Conservation (phyloP, 2,113 vertebrate genomes). For the Platycercus adscitus region DNA sequence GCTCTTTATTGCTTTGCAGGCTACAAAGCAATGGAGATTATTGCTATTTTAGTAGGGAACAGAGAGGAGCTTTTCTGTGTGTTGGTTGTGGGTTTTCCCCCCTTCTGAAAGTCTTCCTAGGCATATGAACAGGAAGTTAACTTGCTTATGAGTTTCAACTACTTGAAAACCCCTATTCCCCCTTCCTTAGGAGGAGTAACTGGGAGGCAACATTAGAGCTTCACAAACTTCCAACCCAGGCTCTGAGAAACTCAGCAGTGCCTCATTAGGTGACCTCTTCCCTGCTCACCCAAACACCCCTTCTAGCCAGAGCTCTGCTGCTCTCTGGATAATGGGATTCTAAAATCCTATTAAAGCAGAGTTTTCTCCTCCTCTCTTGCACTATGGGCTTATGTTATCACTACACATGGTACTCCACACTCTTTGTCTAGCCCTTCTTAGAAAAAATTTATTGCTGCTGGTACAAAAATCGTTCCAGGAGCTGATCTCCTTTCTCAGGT, state of each 20-base stretch:
- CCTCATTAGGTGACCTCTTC: neutral
- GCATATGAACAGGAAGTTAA: neutral
- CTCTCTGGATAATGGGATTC: neutral
- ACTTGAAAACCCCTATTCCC: neutral
- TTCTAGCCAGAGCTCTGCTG: neutral
- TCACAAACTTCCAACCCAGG: neutral
- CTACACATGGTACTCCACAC: neutral
- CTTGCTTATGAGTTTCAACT: neutral
- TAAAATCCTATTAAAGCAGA: neutral
- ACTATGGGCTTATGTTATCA: neutral
- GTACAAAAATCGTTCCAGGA: neutral
- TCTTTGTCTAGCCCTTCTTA: neutral
- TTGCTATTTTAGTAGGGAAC: neutral
- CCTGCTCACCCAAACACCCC: neutral
- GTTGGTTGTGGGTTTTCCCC: neutral
- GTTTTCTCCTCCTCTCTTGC: neutral
- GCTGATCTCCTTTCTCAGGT: neutral
- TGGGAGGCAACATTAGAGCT: fast-evolving
- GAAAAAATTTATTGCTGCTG: neutral
- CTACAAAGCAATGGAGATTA: conserved; percentile 17
- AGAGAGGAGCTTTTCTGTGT: neutral
- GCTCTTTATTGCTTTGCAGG: conserved; percentile 11
- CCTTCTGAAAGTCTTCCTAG: neutral
- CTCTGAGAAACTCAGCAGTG: neutral
- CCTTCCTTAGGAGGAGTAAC: neutral